Percentiles rank a stretch among this genome's conserved stretches.
These are phyloP conservation scores for Eudyptes chrysolophus DNA, from an alignment of 2,113 vertebrate species.

Conservation along the genomic window DNA sequence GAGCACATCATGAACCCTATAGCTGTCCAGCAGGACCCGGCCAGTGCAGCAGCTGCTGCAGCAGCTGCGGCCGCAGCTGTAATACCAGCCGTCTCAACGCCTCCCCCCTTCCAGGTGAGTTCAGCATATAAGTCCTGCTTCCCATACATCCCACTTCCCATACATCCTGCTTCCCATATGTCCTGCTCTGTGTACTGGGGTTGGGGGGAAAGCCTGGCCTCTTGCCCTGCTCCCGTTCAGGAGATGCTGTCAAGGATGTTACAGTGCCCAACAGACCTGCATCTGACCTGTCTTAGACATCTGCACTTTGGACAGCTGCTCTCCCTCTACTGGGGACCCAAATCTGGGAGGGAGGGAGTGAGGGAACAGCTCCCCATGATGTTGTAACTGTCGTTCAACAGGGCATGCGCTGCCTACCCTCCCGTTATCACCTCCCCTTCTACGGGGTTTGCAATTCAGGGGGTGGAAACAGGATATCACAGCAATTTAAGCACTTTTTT, in stretches of 20 bases:
- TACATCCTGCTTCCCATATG: neutral
- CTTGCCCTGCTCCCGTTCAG: neutral
- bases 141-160: neutral
- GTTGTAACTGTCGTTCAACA: neutral
- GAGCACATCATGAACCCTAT: constrained; percentile 96
- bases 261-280: neutral
- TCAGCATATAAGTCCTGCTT: neutral
- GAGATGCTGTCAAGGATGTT: neutral
- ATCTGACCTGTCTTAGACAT: neutral
- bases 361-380: neutral
- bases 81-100: constrained; percentile 91
- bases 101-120: constrained; percentile 93
- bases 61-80: constrained; percentile 67
- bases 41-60: constrained; percentile 62
- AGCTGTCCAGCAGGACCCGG: constrained; percentile 88
- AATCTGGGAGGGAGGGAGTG: neutral
- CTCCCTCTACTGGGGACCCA: rapidly evolving
- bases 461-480: neutral
- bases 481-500: neutral
- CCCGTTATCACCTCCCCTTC: rapidly evolving
- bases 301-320: neutral
- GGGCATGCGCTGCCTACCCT: rapidly evolving
- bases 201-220: neutral
- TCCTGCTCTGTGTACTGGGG: neutral
- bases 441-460: neutral